These are phyloP conservation scores for Campoletis sonorensis DNA, from an alignment of 1,140 invertebrate genomes.

Conservation along the genomic window DNA sequence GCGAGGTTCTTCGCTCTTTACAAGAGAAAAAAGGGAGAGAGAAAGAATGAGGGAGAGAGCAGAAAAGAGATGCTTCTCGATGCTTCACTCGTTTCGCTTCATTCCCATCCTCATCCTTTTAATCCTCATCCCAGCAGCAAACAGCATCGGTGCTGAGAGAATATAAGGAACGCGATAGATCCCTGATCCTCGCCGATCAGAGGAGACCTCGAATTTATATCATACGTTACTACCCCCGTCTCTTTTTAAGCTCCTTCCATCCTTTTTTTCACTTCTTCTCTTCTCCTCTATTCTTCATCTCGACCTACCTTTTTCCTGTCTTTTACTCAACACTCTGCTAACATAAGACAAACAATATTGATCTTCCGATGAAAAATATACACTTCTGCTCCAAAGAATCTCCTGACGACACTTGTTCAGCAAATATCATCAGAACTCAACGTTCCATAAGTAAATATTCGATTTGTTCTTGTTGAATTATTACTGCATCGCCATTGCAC, in stretches of 20 bases:
- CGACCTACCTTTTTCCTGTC: neutral
- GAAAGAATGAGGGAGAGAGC: neutral
- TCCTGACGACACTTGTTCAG: too few species aligned
- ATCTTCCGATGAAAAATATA: neutral
- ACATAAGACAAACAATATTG: neutral
- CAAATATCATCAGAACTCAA: too few species aligned
- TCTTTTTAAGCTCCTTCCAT: conserved; percentile 44
- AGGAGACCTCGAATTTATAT: conserved; percentile 67
- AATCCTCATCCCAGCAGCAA: conserved; percentile 29
- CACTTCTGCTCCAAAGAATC: too few species aligned
- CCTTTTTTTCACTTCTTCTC: neutral
- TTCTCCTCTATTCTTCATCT: conserved; percentile 16
- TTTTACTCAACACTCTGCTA: neutral
- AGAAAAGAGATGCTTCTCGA: conserved; percentile 40
- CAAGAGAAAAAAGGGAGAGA: neutral
- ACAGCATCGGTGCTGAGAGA: conserved; percentile 30
- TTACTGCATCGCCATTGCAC: too few species aligned
- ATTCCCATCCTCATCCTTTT: conserved; percentile 58
- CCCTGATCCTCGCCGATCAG: conserved; percentile 22
- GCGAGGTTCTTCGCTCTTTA: conserved; percentile 30
- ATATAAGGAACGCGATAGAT: conserved; percentile 33
- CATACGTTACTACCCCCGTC: conserved; percentile 47
- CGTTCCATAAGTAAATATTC: too few species aligned
- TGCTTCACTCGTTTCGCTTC: conserved; percentile 57
- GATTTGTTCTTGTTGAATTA: too few species aligned